Percentiles rank a stretch among this genome's conserved stretches.
These are phyloP conservation scores for Phania funesta DNA, from an alignment of 2,888 invertebrate genomes.

Conservation along the genomic window DNA sequence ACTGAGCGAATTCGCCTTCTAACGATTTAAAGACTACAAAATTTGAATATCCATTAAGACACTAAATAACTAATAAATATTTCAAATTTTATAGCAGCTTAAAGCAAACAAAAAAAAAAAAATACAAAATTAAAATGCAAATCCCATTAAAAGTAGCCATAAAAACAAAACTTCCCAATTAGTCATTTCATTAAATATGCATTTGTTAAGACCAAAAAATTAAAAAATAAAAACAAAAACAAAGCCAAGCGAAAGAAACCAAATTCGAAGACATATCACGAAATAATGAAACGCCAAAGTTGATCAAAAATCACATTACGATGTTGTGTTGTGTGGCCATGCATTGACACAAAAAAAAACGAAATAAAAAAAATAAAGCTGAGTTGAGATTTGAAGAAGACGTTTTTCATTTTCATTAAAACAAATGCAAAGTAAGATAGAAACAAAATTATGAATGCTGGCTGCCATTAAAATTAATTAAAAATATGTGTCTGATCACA, in stretches of 20 bases:
- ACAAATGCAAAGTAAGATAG: neutral
- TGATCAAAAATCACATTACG: slow-evolving; percentile 11
- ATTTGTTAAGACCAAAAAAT: slow-evolving; percentile 23
- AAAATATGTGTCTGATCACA: slow-evolving; percentile 61
- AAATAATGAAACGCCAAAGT: slow-evolving; percentile 29
- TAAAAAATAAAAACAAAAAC: neutral
- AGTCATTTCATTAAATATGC: slow-evolving; percentile 65
- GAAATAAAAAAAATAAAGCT: slow-evolving; percentile 19
- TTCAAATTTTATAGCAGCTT: slow-evolving; percentile 57
- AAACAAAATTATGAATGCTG: slow-evolving; percentile 49
- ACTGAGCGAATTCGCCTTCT: slow-evolving; percentile 29
- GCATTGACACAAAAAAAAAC: neutral
- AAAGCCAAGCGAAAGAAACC: neutral
- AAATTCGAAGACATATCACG: slow-evolving; percentile 12
- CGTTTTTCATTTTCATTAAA: slow-evolving; percentile 23
- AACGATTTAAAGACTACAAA: slow-evolving; percentile 27
- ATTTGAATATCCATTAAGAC: slow-evolving; percentile 63
- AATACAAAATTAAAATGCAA: slow-evolving; percentile 61
- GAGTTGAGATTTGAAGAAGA: slow-evolving; percentile 24
- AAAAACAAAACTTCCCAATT: slow-evolving; percentile 66
- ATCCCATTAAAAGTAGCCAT: slow-evolving; percentile 64
- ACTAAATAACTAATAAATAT: slow-evolving; percentile 66
- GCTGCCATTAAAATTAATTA: slow-evolving; percentile 63
- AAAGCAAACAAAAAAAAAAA: neutral
- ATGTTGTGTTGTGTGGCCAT: slow-evolving; percentile 2